phyloP scores from a whole-genome alignment of 2,888 invertebrate species.

The Heliconius ethilla region DNA sequence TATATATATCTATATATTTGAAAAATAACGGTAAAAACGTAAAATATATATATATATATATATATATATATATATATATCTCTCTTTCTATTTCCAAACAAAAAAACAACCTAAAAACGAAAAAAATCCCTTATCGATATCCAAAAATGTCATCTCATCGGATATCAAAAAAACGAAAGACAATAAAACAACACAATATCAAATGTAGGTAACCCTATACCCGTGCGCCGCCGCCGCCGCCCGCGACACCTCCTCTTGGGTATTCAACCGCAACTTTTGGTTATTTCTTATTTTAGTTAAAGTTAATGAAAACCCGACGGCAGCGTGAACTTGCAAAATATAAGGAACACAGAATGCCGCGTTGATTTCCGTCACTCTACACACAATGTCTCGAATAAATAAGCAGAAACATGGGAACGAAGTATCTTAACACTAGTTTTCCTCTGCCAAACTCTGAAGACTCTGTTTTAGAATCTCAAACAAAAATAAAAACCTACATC shows the following conservation, averaged over 20 bases:
- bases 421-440: not conserved
- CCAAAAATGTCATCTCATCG: constrained; percentile 17
- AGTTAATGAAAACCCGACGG: not conserved
- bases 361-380: too few relatives aligned
- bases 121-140: not conserved
- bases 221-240: constrained; percentile 35
- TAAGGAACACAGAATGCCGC: too few relatives aligned
- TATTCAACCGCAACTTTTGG: constrained; percentile 3
- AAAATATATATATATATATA: too few relatives aligned
- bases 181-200: constrained; percentile 36
- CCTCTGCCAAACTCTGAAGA: not conserved
- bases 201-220: constrained; percentile 37
- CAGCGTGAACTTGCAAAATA: too few relatives aligned
- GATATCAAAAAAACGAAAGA: constrained; percentile 27
- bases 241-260: constrained; percentile 27
- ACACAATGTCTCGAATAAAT: too few relatives aligned
- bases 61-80: too few relatives aligned
- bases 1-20: too few relatives aligned
- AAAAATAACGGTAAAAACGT: too few relatives aligned
- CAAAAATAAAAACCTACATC: not conserved
- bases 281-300: constrained; percentile 11
- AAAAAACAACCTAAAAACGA: not conserved
- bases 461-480: not conserved
- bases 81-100: not conserved
- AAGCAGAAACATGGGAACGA: not conserved